Evolutionary conservation across 2,113 vertebrate species (phyloP).

Genomic region (Nothocercus nigrocapillus): DNA sequence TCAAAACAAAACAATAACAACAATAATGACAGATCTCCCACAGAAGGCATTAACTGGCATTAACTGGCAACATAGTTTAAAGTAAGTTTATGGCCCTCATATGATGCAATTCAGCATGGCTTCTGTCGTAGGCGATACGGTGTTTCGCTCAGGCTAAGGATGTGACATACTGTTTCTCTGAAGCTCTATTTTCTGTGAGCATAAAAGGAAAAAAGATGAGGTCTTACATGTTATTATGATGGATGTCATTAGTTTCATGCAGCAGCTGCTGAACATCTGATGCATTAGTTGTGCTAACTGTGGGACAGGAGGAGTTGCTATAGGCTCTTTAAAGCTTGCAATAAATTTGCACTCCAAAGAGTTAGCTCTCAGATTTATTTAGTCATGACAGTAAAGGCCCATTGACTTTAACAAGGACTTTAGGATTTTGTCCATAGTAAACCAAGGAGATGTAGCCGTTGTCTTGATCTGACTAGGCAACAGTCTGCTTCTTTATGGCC

Average conservation of each 20-base stretch:
- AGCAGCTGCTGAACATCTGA: constrained; percentile 22
- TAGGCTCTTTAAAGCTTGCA: not conserved
- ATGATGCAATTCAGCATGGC: not conserved
- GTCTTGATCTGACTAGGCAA: not conserved
- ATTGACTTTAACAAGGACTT: not conserved
- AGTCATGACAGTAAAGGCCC: not conserved
- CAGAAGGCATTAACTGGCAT: not conserved
- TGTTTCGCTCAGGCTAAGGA: not conserved
- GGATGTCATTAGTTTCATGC: not conserved
- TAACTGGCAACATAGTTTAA: not conserved
- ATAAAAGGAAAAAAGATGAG: not conserved
- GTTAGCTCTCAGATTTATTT: constrained; percentile 3
- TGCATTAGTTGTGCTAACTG: not conserved
- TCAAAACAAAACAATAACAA: not conserved
- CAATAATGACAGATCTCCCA: not conserved
- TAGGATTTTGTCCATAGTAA: not conserved
- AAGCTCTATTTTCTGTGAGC: not conserved
- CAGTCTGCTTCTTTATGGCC: not conserved
- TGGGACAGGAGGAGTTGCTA: not conserved
- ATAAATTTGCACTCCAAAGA: not conserved
- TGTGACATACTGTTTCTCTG: not conserved
- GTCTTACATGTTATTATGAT: not conserved
- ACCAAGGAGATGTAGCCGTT: not conserved
- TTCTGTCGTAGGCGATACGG: not conserved
- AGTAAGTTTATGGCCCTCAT: not conserved